phyloP scores from a whole-genome alignment of 2,888 invertebrate species.

The Drosophila conformis region DNA sequence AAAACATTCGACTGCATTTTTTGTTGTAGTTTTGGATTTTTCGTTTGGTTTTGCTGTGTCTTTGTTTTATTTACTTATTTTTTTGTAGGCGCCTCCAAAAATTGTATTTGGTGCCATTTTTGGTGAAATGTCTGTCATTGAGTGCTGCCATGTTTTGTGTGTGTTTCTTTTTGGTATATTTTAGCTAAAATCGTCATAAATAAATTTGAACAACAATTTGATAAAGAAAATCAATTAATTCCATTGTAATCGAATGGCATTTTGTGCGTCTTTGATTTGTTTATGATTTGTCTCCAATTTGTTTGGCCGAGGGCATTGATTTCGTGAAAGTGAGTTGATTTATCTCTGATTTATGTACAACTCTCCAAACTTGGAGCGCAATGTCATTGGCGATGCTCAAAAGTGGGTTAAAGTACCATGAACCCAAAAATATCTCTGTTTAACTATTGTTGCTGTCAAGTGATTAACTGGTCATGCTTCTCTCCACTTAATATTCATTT shows the following conservation, averaged over 20 bases:
- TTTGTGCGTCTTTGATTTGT: slow-evolving; percentile 23
- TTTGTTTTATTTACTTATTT: slow-evolving; percentile 22
- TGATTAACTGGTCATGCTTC: background rate
- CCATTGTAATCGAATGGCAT: slow-evolving; percentile 56
- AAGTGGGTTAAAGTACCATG: slow-evolving; percentile 16
- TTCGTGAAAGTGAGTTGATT: slow-evolving; percentile 37
- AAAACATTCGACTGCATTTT: slow-evolving; percentile 47
- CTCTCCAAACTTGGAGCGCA: slow-evolving; percentile 11
- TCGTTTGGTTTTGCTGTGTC: slow-evolving; percentile 5
- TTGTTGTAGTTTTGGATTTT: slow-evolving; percentile 8
- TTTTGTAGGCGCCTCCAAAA: slow-evolving; percentile 54
- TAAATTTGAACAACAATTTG: slow-evolving; percentile 48
- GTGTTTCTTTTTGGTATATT: background rate
- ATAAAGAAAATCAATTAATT: slow-evolving; percentile 67
- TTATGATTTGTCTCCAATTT: slow-evolving; percentile 27
- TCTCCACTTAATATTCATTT: background rate
- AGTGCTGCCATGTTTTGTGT: slow-evolving; percentile 25
- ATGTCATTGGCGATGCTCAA: slow-evolving; percentile 11
- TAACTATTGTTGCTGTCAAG: background rate
- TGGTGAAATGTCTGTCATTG: slow-evolving; percentile 68
- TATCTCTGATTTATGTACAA: slow-evolving; percentile 24
- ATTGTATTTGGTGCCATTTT: slow-evolving; percentile 57
- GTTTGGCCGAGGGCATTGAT: slow-evolving; percentile 27
- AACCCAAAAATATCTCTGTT: background rate
- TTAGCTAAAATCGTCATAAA: slow-evolving; percentile 71